These are phyloP conservation scores for Euleptes europaea DNA, from an alignment of 2,113 vertebrate genomes.

Conservation along the genomic window DNA sequence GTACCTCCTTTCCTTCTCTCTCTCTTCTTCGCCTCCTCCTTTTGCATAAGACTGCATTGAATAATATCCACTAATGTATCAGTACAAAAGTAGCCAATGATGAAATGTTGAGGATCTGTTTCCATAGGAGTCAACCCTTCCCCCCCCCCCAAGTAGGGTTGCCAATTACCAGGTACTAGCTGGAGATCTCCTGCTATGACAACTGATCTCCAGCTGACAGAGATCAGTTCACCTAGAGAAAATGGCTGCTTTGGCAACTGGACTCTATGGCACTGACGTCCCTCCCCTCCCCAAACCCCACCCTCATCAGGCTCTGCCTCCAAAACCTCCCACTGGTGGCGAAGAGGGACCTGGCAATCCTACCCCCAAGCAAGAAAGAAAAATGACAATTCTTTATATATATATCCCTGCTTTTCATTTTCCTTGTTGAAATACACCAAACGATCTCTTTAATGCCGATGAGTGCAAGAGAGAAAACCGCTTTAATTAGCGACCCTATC, in stretches of 20 bases:
- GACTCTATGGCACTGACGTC: too few relatives aligned
- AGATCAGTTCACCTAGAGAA: too few relatives aligned
- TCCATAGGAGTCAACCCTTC: neutral
- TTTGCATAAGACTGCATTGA: neutral
- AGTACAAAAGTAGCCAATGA: neutral
- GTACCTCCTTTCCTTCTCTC: neutral
- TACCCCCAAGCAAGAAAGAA: neutral
- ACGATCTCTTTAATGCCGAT: neutral
- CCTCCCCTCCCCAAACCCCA: too few relatives aligned
- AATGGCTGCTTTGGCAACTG: too few relatives aligned
- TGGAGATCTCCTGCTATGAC: too few relatives aligned
- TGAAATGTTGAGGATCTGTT: neutral
- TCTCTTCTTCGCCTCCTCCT: too few relatives aligned
- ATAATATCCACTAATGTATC: neutral
- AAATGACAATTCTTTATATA: neutral
- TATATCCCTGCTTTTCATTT: neutral
- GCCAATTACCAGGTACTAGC: too few relatives aligned
- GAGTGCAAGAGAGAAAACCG: neutral
- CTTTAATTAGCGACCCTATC: neutral
- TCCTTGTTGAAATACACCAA: constrained; percentile 1
- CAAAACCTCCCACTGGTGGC: too few relatives aligned
- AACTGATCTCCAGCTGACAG: too few relatives aligned
- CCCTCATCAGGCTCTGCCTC: too few relatives aligned
- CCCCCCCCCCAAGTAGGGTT: too few relatives aligned
- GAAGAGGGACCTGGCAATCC: too few relatives aligned